Percentiles rank a stretch among this genome's conserved stretches.
Conservation (phyloP, 2,797 vertebrate genomes). For the Scomberomorus guttatus region DNA sequence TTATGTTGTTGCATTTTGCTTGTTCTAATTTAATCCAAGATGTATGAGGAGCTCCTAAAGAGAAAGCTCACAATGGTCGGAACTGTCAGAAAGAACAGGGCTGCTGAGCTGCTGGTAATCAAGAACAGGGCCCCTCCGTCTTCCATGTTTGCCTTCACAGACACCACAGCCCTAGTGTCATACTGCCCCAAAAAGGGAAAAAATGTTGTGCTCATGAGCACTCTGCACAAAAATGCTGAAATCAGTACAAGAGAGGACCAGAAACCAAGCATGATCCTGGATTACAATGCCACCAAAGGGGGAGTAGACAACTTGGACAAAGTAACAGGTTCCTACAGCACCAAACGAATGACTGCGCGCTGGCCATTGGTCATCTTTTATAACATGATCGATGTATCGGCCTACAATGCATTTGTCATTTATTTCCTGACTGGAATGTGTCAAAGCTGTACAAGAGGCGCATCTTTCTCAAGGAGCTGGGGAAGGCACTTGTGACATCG, state of each 20-base stretch:
- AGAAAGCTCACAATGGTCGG: no score
- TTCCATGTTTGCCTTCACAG: slow-evolving; percentile 33
- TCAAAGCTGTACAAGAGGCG: no score
- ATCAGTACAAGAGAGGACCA: slow-evolving; percentile 12
- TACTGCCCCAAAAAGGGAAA: slow-evolving; percentile 43
- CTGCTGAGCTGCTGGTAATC: slow-evolving; percentile 1
- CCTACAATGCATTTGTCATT: background rate
- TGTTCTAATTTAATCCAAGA: no score
- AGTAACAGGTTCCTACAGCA: background rate
- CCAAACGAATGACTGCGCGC: slow-evolving; percentile 5
- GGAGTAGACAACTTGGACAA: background rate
- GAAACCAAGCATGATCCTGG: no score
- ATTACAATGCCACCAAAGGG: no score
- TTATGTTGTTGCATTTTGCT: no score
- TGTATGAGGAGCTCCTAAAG: no score
- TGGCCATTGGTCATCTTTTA: slow-evolving; percentile 22
- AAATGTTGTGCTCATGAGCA: slow-evolving; percentile 53
- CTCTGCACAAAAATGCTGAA: slow-evolving; percentile 39
- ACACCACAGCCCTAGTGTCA: slow-evolving; percentile 33
- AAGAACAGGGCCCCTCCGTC: slow-evolving; percentile 11
- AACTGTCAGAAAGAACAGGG: no score
- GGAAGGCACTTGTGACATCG: no score
- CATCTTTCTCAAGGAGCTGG: no score
- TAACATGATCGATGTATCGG: slow-evolving; percentile 1
- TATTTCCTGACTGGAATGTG: no score